Conservation (phyloP, 1,140 invertebrate genomes). For the Pachyrhynchus sulphureomaculatus region DNA sequence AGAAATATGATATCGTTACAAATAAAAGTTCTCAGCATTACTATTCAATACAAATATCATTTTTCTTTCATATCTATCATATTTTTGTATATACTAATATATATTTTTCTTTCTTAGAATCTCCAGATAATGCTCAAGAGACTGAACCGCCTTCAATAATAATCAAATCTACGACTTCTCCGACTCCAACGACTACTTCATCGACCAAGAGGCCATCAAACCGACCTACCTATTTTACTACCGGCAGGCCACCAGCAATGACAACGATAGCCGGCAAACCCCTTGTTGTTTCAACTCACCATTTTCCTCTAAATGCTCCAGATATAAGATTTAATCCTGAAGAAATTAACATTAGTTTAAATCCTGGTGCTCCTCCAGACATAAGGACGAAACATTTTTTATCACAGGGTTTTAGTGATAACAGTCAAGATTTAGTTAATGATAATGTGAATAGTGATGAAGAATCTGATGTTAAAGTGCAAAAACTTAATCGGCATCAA, state of each 20-base stretch:
- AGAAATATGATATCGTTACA: too few species aligned
- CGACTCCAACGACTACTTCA: constrained; percentile 35
- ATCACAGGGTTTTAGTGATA: constrained; percentile 40
- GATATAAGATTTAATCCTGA: constrained; percentile 50
- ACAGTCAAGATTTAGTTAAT: constrained; percentile 31
- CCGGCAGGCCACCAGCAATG: constrained; percentile 34
- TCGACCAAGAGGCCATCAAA: constrained; percentile 28
- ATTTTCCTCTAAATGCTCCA: constrained; percentile 40
- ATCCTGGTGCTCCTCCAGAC: constrained; percentile 42
- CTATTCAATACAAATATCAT: too few species aligned
- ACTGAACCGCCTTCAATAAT: constrained; percentile 41
- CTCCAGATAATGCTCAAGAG: constrained; percentile 40
- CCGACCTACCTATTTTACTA: constrained; percentile 29
- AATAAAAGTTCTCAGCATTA: too few species aligned
- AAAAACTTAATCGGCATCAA: not conserved
- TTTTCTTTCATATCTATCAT: too few species aligned
- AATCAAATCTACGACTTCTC: constrained; percentile 40
- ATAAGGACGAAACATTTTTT: constrained; percentile 43
- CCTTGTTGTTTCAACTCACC: constrained; percentile 38
- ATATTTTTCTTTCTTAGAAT: constrained; percentile 18
- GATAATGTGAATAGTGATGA: constrained; percentile 24
- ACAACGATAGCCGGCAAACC: constrained; percentile 28
- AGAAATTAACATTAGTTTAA: constrained; percentile 49
- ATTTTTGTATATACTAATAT: too few species aligned
- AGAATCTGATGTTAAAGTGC: not conserved